A percentile compares a stretch with the other conserved stretches of the same genome.
These are phyloP conservation scores for Thymelicus lineola DNA, from an alignment of 2,888 invertebrate species.

Conservation along the genomic window DNA sequence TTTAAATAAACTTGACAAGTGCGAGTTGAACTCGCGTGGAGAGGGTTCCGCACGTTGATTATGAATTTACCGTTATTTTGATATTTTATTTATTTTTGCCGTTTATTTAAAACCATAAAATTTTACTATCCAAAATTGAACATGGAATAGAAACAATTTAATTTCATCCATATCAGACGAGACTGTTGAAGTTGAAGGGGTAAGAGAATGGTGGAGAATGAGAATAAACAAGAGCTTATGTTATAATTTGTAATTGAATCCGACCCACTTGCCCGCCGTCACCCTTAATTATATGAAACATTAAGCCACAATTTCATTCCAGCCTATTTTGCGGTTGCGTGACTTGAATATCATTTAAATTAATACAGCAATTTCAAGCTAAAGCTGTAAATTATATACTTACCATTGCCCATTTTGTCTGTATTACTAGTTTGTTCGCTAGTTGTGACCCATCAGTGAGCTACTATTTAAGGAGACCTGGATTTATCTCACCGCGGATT, in stretches of 20 bases:
- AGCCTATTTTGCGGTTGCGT: slow-evolving; percentile 57
- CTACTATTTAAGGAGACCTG: too few species aligned
- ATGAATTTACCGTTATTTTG: too few species aligned
- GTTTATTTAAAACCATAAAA: too few species aligned
- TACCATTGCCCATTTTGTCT: background rate
- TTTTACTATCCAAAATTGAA: too few species aligned
- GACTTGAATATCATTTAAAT: slow-evolving; percentile 44
- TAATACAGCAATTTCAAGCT: slow-evolving; percentile 34
- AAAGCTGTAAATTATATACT: slow-evolving; percentile 19
- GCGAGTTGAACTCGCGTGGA: too few species aligned
- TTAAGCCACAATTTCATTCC: slow-evolving; percentile 47
- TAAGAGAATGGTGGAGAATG: slow-evolving; percentile 16
- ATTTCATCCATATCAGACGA: too few species aligned
- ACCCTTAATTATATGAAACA: slow-evolving; percentile 53
- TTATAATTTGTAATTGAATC: slow-evolving; percentile 54
- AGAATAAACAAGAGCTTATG: slow-evolving; percentile 39
- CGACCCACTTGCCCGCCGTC: slow-evolving; percentile 35
- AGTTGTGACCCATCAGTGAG: background rate
- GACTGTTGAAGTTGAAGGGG: too few species aligned
- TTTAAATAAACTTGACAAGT: too few species aligned
- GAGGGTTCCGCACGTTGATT: too few species aligned
- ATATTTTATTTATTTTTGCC: too few species aligned
- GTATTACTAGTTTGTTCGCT: background rate
- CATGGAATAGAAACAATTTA: too few species aligned
- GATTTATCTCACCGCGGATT: too few species aligned